A percentile compares a stretch with the other conserved stretches of the same genome.
Conservation (phyloP, 53 echinoderm and acorn worm genomes). For the Luidia sarsii region DNA sequence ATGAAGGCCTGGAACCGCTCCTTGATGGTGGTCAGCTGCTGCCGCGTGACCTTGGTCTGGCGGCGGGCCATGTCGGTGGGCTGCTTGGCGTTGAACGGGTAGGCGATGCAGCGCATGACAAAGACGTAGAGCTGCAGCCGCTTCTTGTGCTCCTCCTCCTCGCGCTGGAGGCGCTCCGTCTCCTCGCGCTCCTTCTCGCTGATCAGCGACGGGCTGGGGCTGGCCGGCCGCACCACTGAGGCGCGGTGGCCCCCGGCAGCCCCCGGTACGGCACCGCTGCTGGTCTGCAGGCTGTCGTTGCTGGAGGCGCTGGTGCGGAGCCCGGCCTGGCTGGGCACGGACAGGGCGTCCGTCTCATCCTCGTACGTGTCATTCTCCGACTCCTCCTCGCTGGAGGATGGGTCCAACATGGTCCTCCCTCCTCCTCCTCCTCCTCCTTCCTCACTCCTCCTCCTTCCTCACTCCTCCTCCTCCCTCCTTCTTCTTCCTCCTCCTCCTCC, state of each 20-base stretch:
- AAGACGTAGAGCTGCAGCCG: conserved; percentile 96
- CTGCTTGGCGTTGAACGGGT: conserved; percentile 99
- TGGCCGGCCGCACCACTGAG: conserved; percentile 80
- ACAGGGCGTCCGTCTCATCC: conserved; percentile 74
- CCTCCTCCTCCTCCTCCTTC: too few relatives aligned
- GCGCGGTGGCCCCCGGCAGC: conserved; percentile 66
- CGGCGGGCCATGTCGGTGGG: conserved; percentile 97
- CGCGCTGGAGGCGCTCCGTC: conserved; percentile 77
- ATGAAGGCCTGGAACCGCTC: conserved; percentile 93
- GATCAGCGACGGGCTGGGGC: conserved; percentile 91
- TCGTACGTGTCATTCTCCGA: conserved; percentile 89
- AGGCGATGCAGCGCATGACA: conserved; percentile 97
- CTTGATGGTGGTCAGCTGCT: conserved; percentile 91
- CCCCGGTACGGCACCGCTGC: conserved; percentile 57
- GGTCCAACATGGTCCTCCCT: conserved; percentile 92
- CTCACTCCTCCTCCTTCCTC: too few relatives aligned
- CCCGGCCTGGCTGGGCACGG: conserved; percentile 79
- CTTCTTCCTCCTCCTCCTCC: too few relatives aligned
- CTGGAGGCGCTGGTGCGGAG: conserved; percentile 84
- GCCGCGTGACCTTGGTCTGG: conserved; percentile 91
- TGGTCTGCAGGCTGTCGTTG: conserved; percentile 90
- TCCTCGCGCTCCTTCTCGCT: conserved; percentile 87
- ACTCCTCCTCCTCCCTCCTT: too few relatives aligned
- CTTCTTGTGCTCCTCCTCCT: conserved; percentile 96
- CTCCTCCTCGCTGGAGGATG: conserved; percentile 96